A percentile compares a stretch with the other conserved stretches of the same genome.
Conservation (phyloP, 2,888 invertebrate species). For the Trissoscelio sp. region DNA sequence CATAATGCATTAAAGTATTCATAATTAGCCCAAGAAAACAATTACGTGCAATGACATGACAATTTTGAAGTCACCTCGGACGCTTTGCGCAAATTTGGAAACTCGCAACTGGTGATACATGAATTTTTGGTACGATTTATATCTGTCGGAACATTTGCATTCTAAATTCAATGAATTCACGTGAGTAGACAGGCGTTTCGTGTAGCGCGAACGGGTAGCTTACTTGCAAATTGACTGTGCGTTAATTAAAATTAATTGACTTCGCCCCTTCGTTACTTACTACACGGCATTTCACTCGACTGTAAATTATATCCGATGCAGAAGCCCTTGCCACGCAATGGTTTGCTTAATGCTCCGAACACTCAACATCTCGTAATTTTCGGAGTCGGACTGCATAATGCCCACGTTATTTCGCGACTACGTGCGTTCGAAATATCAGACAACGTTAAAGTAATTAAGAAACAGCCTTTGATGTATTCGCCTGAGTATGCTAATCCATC, state of each 20-base stretch:
- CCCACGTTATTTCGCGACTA: slow-evolving; percentile 33
- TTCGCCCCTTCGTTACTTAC: slow-evolving; percentile 69
- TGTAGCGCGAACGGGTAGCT: slow-evolving; percentile 64
- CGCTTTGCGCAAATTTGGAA: slow-evolving; percentile 10
- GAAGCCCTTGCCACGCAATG: slow-evolving; percentile 75
- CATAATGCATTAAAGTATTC: slow-evolving; percentile 2
- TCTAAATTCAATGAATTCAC: slow-evolving; percentile 65
- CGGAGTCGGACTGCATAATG: slow-evolving; percentile 38
- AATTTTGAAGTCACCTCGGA: slow-evolving; percentile 15
- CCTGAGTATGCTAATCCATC: slow-evolving; percentile 53
- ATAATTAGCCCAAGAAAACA: slow-evolving; percentile 31
- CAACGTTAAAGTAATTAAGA: slow-evolving; percentile 52
- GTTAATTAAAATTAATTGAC: slow-evolving; percentile 81
- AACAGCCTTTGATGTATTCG: slow-evolving; percentile 50
- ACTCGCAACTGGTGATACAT: slow-evolving; percentile 24
- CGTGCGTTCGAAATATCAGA: slow-evolving; percentile 42
- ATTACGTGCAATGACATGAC: slow-evolving; percentile 24
- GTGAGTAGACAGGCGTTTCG: slow-evolving; percentile 59
- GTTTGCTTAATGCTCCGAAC: slow-evolving; percentile 76
- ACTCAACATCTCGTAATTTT: slow-evolving; percentile 68
- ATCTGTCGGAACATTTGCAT: slow-evolving; percentile 60
- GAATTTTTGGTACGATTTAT: slow-evolving; percentile 59
- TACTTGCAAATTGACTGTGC: slow-evolving; percentile 76
- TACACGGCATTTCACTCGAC: slow-evolving; percentile 68
- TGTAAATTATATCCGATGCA: slow-evolving; percentile 76